Evolutionary conservation across 2,113 vertebrate species (phyloP).

Genomic region (Callionymus lyra): DNA sequence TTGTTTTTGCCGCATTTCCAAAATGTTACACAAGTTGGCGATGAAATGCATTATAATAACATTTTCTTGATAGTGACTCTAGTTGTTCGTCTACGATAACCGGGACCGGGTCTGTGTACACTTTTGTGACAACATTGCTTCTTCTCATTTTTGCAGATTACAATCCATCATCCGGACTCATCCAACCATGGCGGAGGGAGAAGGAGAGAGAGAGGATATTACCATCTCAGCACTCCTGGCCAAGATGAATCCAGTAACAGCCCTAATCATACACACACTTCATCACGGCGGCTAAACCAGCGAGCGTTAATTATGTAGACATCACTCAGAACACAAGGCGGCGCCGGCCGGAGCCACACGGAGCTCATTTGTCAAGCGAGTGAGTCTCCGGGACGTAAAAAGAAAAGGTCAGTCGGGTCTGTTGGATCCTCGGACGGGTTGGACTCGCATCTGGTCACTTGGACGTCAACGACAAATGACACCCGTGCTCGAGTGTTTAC

Average conservation of each 20-base stretch:
- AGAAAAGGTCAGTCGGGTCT: conserved; percentile 59
- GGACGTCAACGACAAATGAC: too few relatives aligned
- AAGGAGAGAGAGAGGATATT: conserved; percentile 45
- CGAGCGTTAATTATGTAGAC: conserved; percentile 69
- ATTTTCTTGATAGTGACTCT: too few relatives aligned
- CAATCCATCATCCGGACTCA: conserved; percentile 44
- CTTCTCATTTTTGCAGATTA: conserved; percentile 39
- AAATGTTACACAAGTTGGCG: too few relatives aligned
- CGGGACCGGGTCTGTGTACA: neutral
- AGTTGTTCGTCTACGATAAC: too few relatives aligned
- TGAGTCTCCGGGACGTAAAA: conserved; percentile 31
- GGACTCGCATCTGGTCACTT: too few relatives aligned
- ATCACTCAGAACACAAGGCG: conserved; percentile 61
- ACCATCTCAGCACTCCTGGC: conserved; percentile 46
- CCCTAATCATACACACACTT: conserved; percentile 68
- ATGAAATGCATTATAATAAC: too few relatives aligned
- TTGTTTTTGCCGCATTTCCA: too few relatives aligned
- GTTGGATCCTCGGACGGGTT: conserved; percentile 46
- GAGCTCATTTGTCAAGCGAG: conserved; percentile 62
- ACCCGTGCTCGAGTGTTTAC: too few relatives aligned
- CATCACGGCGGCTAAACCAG: conserved; percentile 59
- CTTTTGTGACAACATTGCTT: conserved; percentile 3
- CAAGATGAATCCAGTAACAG: conserved; percentile 63
- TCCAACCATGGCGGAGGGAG: conserved; percentile 39
- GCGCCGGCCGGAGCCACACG: conserved; percentile 28